Base-by-base conservation (phyloP, 2,113 vertebrate species). In the Peromyscus californicus region DNA sequence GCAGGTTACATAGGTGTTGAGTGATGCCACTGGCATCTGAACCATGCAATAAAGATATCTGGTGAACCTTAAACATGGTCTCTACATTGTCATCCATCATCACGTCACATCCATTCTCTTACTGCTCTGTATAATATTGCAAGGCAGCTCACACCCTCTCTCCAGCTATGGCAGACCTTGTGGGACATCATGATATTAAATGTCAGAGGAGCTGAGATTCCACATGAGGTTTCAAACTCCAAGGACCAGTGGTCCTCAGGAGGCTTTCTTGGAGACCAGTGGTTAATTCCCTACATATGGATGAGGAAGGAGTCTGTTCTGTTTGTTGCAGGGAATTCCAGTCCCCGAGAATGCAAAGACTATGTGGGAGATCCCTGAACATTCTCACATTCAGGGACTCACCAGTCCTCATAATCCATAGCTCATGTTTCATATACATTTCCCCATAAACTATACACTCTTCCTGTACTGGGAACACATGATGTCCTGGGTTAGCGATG, bases 31-130 rank as follows among this genome's bases (percentile, higher is more conserved):
- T 54, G 84, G 54, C 42, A 45, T 57, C 39, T 45, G 87, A 65
- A 26, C 21, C 79, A 61, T 61, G 42, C 17, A 17, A 15, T 6
- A 31, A 29, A 48, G 76, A 42, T 29, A 8, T 26, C 4, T 4
- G 12, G 61, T 12, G 13, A 54, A 5, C 19, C 19, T 22, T 39
- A 70, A 48, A 31, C 5, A 51, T 0, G 1, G 2, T 16, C 8
- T 87, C 74, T 72, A 15, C 11, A 29, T 19, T 31, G 51, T n/a
- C 57, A 61, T 4, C 7, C 0, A n/a, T 29, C 75, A 36, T 31
- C 29, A 19, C 7, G 21, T 29, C 16, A 24, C 39, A 15, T 0
- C 7, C 17, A 7, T 88, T n/a, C 42, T 69, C 57, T 93, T 31
- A 1, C 42, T 36, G 79, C 22, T 48, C 69, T 1, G 0, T 31